phyloP scores from a whole-genome alignment of 2,113 vertebrate genomes.

The Nibea coibor region DNA sequence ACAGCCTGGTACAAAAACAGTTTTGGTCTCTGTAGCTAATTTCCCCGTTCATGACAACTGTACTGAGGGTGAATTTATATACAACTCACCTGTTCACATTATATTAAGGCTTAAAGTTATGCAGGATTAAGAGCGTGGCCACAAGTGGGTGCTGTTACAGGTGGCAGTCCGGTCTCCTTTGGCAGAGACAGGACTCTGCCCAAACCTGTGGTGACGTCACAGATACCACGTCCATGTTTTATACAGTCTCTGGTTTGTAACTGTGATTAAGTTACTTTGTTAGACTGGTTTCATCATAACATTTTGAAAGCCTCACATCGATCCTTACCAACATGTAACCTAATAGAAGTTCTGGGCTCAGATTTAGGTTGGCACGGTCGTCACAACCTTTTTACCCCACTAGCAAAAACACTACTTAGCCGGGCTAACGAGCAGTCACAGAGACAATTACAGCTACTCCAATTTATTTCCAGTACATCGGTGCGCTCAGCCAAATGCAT shows the following conservation, averaged over 20 bases:
- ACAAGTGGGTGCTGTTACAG: no score
- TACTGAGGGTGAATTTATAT: no score
- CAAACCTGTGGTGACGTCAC: no score
- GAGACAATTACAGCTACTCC: slow-evolving; percentile 6
- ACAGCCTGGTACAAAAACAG: no score
- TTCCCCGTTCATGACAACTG: no score
- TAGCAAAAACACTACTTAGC: not conserved
- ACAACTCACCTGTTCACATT: no score
- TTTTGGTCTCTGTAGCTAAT: no score
- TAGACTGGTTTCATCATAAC: not conserved
- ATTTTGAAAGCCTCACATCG: not conserved
- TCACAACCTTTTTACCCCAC: slow-evolving; percentile 11
- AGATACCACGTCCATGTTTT: no score
- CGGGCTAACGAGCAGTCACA: not conserved
- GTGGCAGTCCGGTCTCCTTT: no score
- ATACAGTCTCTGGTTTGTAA: not conserved
- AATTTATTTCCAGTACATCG: slow-evolving; percentile 1
- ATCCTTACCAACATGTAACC: not conserved
- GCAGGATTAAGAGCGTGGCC: no score
- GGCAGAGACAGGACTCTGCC: no score
- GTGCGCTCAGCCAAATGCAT: slow-evolving; percentile 11
- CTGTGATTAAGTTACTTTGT: not conserved
- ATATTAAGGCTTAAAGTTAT: no score
- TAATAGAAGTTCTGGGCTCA: not conserved
- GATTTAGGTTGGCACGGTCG: slow-evolving; percentile 16